Evolutionary conservation across 2,113 vertebrate genomes (phyloP), one percentile per base, ranked within the genome.

Genomic region (Tapirus terrestris): DNA sequence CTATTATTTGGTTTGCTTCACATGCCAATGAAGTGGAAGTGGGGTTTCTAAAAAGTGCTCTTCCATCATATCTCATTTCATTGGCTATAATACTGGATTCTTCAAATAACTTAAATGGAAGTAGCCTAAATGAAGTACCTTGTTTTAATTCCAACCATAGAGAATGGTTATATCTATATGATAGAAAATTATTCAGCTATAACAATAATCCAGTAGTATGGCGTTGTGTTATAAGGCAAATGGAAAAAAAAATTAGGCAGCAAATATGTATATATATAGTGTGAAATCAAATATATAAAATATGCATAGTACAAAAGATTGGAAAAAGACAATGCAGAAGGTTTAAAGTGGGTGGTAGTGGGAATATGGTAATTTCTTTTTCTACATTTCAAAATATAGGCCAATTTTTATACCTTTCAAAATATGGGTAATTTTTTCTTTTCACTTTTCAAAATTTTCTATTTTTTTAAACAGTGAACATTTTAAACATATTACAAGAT

Each of bases 301-400:
- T 89, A 97, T 90, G 23, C 45, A 65, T 51, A 73, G 58, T 75
- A 68, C 23, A 94, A 95, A 97, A 85, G 25, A 77, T 89, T 91
- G 39, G 33, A 76, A 86, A 72, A 65, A 96, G 51, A 67, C 8
- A 83, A 58, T 18, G 11, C 4, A 65, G 60, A 92, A 88, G 5
- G 5, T 48, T 96, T 80, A 89, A 90, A 60, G 23, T 82, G 8
- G 29, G 27, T 31, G 43, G 36, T 86, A 43, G 53, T 85, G 10
- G 27, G 7, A 48, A 82, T 76, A 43, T 45, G 31, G n/a, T 58
- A 83, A 39, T 58, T 90, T 92, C 36, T 73, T 79, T 93, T 97
- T 29, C 21, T 94, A 21, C 21, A 91, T 97, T 95, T 93, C 6
- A 93, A 89, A 85, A 81, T 93, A 73, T 56, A 20, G 21, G 39